A percentile compares a stretch with the other conserved stretches of the same genome.
These are phyloP conservation scores for Chirona hameri DNA, from an alignment of 2,888 invertebrate species.

Conservation along the genomic window DNA sequence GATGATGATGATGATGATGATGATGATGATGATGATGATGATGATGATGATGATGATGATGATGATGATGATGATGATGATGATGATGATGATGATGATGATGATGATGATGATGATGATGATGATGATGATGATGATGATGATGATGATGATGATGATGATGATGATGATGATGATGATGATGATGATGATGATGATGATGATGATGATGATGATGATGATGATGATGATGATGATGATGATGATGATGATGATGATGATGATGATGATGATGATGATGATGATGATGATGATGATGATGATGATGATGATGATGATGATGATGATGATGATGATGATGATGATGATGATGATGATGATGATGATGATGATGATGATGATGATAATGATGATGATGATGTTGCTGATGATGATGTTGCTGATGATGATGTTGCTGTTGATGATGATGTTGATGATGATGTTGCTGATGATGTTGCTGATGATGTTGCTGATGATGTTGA, in stretches of 20 bases:
- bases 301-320: constrained; percentile 22
- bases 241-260: constrained; percentile 12
- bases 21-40: constrained; percentile 22
- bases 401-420: too few relatives aligned
- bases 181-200: constrained; percentile 22
- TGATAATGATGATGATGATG: too few relatives aligned
- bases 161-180: constrained; percentile 22
- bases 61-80: constrained; percentile 22
- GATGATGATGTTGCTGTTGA: too few relatives aligned
- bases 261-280: constrained; percentile 10
- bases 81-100: constrained; percentile 22
- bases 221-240: constrained; percentile 22
- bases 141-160: constrained; percentile 22
- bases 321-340: constrained; percentile 22
- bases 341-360: not conserved
- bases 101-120: constrained; percentile 22
- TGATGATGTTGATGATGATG: too few relatives aligned
- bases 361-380: constrained; percentile 22
- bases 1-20: constrained; percentile 22
- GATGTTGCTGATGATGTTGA: too few relatives aligned
- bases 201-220: constrained; percentile 22
- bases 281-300: constrained; percentile 22
- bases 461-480: too few relatives aligned
- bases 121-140: constrained; percentile 11
- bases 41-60: not conserved